Evolutionary conservation across 2,113 vertebrate species (phyloP).

Genomic region (Sciurus niger): DNA sequence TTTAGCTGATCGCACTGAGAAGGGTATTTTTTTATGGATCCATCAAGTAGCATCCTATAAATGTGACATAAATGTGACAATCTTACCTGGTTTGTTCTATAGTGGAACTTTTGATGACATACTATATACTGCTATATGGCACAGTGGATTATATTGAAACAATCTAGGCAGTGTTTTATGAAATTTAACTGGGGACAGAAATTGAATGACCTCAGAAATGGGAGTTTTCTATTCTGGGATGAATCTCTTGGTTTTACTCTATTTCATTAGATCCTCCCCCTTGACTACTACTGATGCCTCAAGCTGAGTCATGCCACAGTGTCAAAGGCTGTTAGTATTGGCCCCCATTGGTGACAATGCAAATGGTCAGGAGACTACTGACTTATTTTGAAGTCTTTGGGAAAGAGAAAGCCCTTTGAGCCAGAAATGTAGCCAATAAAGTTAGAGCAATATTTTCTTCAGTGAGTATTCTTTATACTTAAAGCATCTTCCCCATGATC

Average conservation of each 20-base stretch:
- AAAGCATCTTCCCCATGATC: not conserved
- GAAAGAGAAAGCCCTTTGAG: not conserved
- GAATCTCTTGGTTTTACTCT: not conserved
- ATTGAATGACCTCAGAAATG: slow-evolving; percentile 7
- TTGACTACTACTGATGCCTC: not conserved
- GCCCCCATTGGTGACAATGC: not conserved
- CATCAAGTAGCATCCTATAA: not conserved
- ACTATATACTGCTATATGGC: not conserved
- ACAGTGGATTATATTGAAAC: slow-evolving; percentile 19
- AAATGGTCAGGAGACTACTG: not conserved
- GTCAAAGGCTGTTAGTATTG: not conserved
- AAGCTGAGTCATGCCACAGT: not conserved
- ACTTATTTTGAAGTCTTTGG: not conserved
- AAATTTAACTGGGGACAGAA: slow-evolving; percentile 11
- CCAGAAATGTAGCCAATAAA: not conserved
- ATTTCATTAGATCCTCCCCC: not conserved
- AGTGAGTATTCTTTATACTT: not conserved
- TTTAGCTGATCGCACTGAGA: not conserved
- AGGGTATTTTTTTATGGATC: not conserved
- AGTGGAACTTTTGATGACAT: not conserved
- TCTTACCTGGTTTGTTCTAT: not conserved
- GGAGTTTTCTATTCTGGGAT: not conserved
- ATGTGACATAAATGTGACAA: not conserved
- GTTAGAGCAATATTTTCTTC: slow-evolving; percentile 26
- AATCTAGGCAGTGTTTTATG: slow-evolving; percentile 1